Conservation (phyloP, 2,113 vertebrate genomes). For the Petromus typicus region DNA sequence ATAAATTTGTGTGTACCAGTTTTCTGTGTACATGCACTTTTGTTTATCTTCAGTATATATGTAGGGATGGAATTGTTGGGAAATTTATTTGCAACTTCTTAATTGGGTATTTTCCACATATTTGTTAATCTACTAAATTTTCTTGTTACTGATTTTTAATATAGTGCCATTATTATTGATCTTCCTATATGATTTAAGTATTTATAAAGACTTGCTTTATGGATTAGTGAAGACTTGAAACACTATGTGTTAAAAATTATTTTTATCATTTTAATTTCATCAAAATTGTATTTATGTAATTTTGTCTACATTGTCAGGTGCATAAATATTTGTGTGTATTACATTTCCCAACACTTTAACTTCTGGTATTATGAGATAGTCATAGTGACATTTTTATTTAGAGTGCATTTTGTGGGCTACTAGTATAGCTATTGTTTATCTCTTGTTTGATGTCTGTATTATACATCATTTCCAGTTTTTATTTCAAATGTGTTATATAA, state of each 20-base stretch:
- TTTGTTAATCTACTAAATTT: background rate
- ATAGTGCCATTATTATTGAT: background rate
- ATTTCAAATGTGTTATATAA: background rate
- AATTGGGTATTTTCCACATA: background rate
- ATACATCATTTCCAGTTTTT: background rate
- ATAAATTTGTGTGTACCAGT: background rate
- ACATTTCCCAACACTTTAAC: background rate
- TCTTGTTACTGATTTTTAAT: background rate
- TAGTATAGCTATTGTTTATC: background rate
- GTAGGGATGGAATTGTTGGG: background rate
- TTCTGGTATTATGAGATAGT: background rate
- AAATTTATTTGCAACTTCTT: background rate
- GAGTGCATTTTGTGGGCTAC: background rate
- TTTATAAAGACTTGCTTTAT: background rate
- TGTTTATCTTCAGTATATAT: background rate
- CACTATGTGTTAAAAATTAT: background rate
- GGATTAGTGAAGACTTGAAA: background rate
- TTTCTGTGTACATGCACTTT: background rate
- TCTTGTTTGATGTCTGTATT: background rate
- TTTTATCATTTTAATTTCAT: background rate
- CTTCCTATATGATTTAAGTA: background rate
- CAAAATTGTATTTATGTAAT: background rate
- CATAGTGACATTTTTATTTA: background rate
- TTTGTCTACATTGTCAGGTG: background rate
- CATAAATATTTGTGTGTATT: background rate